These are phyloP conservation scores for Tenualosa ilisha DNA, from an alignment of 2,797 vertebrate species.

Conservation along the genomic window DNA sequence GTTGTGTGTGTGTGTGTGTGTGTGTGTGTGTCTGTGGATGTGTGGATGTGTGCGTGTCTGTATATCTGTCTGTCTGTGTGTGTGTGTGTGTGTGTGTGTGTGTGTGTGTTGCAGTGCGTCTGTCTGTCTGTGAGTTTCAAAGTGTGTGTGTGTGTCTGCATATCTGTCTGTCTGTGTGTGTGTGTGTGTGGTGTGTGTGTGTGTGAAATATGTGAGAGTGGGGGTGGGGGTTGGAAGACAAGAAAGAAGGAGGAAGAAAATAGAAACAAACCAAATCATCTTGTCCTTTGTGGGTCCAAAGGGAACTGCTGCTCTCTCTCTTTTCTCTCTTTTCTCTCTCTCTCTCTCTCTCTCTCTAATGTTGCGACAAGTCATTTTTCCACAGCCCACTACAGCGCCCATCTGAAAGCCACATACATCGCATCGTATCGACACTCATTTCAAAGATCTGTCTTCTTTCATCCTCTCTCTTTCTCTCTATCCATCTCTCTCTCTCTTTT, in stretches of 20 bases:
- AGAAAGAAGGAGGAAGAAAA: conserved; percentile 66
- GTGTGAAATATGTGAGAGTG: conserved; percentile 48
- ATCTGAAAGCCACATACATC: conserved; percentile 71
- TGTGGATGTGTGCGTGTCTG: conserved; percentile 39
- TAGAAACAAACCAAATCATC: conserved; percentile 91
- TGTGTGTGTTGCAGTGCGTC: conserved; percentile 7
- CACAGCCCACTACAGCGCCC: conserved; percentile 73
- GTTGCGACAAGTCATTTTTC: conserved; percentile 78
- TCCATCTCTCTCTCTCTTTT: conserved; percentile 43
- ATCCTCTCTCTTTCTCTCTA: background rate
- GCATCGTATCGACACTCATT: conserved; percentile 73
- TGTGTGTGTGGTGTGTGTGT: conserved; percentile 28
- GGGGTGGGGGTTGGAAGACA: conserved; percentile 49
- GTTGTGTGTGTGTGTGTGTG: conserved; percentile 12
- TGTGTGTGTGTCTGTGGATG: background rate
- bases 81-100: background rate
- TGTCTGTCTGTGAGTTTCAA: conserved; percentile 35
- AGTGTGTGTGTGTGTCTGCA: background rate
- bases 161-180: background rate
- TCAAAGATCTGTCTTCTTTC: conserved; percentile 81
- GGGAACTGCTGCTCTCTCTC: conserved; percentile 58
- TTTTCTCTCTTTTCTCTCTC: background rate
- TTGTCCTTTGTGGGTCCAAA: conserved; percentile 84
- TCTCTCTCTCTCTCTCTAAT: conserved; percentile 61
- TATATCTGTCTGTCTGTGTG: conserved; percentile 25